These are phyloP conservation scores for Pollachius pollachius DNA, from an alignment of 2,113 vertebrate species.

Conservation along the genomic window DNA sequence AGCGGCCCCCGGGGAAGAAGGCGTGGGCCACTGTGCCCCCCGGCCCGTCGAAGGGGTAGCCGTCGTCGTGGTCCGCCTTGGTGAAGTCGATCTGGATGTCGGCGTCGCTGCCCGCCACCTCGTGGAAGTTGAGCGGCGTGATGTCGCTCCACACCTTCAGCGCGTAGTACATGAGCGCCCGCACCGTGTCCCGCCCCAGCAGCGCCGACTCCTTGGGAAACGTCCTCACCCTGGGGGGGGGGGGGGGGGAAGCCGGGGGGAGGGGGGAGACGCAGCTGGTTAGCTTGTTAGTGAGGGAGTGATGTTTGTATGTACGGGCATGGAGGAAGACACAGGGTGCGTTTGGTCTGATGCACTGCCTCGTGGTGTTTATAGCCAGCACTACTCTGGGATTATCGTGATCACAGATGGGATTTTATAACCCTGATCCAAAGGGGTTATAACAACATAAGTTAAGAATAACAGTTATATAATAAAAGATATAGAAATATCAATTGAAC, in stretches of 20 bases:
- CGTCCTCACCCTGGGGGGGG: constrained; percentile 76
- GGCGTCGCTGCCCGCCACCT: constrained; percentile 79
- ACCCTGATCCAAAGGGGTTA: too few relatives aligned
- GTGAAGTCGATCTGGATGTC: constrained; percentile 91
- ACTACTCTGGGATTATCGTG: too few relatives aligned
- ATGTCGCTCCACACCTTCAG: constrained; percentile 90
- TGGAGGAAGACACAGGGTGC: too few relatives aligned
- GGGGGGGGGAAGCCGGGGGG: background rate
- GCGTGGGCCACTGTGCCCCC: constrained; percentile 85
- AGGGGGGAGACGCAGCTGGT: background rate
- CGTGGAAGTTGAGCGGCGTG: constrained; percentile 83
- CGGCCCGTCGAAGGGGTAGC: constrained; percentile 85
- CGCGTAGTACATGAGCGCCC: constrained; percentile 85
- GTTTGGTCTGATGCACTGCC: too few relatives aligned
- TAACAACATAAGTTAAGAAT: too few relatives aligned
- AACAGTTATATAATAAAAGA: too few relatives aligned
- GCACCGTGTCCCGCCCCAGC: constrained; percentile 80
- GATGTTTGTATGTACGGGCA: too few relatives aligned
- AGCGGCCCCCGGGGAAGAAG: constrained; percentile 89
- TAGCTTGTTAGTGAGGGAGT: too few relatives aligned
- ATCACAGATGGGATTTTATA: too few relatives aligned
- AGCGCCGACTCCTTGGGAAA: constrained; percentile 78
- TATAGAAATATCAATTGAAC: too few relatives aligned
- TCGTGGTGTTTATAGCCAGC: too few relatives aligned
- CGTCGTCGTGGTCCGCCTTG: constrained; percentile 79